Conservation (phyloP, 2,888 invertebrate species). For the Stratiomys singularior region DNA sequence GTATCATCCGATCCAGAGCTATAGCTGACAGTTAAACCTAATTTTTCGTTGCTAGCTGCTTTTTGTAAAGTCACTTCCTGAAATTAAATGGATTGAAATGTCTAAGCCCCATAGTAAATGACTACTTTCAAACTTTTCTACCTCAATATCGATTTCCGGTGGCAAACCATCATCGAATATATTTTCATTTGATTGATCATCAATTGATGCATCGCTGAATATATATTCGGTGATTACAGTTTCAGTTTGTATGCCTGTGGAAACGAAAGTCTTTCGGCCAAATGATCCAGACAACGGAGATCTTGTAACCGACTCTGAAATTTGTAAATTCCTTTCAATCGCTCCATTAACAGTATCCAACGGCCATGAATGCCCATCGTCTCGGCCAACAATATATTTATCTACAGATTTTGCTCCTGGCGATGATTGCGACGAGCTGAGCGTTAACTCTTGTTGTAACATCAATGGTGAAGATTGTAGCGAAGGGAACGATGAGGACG, state of each 20-base stretch:
- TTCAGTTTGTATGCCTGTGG: slow-evolving; percentile 68
- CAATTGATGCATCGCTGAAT: slow-evolving; percentile 59
- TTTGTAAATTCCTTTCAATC: background rate
- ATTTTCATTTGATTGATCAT: slow-evolving; percentile 61
- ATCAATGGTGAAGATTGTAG: background rate
- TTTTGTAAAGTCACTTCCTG: slow-evolving; percentile 75
- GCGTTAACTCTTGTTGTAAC: background rate
- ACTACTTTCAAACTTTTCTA: slow-evolving; percentile 55
- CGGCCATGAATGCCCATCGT: background rate
- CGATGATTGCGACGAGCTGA: background rate
- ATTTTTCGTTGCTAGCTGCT: slow-evolving; percentile 69
- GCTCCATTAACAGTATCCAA: background rate
- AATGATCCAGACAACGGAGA: background rate
- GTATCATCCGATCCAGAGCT: slow-evolving; percentile 66
- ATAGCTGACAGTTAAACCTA: slow-evolving; percentile 76
- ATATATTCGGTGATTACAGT: slow-evolving; percentile 62
- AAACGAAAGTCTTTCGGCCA: slow-evolving; percentile 41
- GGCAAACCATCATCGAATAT: slow-evolving; percentile 69
- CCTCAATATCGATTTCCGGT: slow-evolving; percentile 71
- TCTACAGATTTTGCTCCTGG: background rate
- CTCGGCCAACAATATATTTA: background rate
- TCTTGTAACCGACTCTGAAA: background rate
- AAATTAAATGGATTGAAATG: slow-evolving; percentile 20
- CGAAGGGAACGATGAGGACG: slow-evolving; percentile 39
- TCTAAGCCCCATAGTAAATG: background rate